Base-by-base conservation (phyloP, 2,888 invertebrate genomes). In the Tachystola acroxantha region DNA sequence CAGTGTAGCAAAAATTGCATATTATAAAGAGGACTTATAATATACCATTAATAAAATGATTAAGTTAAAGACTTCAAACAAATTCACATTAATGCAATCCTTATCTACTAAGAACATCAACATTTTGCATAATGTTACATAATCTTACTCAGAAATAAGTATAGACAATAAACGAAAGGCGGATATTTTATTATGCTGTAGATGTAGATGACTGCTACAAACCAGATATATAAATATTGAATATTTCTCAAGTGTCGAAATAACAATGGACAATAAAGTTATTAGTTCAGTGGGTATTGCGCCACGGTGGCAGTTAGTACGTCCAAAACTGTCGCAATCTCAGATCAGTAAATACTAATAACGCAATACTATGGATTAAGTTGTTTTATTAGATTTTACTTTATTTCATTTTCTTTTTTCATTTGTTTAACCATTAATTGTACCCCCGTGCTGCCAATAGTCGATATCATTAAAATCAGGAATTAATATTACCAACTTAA, bases 171-270 rank as follows among this genome's bases (percentile, higher is more conserved):
- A 40, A 37, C 25, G 36, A 29, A 39, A 42, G 38, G 44, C 42
- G 44, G 42, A 46, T 42, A 44, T 27, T 11, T 31, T 30, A 37
- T 40, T 10, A 7, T 9, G 7, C 16, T 16, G 16, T 1, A 11
- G 22, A 32, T 11, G 13, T 19, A 26, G 22, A 10, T 12, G 12
- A 16, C 16, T 16, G 6, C 3, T 16, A 16, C 3, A 16, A 16
- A 16, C 16, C 11, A 32, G 19, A 24, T 38, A 43, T 38, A 38
- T 42, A 46, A 43, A 45, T 46, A 41, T 32, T 9, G 28, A 48
- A 41, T 56, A 53, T 55, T 56, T 58, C 55, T 51, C 50, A 49
- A 45, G 46, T 64, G 54, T 56, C 48, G 61, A 57, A 47, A 44
- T 40, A 42, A 51, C 51, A 51, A 53, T 51, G 41, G 48, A 39